Percentiles rank a stretch among this genome's conserved stretches.
Evolutionary conservation across 2,797 vertebrate species (phyloP).

Genomic region (Xenopus petersii): DNA sequence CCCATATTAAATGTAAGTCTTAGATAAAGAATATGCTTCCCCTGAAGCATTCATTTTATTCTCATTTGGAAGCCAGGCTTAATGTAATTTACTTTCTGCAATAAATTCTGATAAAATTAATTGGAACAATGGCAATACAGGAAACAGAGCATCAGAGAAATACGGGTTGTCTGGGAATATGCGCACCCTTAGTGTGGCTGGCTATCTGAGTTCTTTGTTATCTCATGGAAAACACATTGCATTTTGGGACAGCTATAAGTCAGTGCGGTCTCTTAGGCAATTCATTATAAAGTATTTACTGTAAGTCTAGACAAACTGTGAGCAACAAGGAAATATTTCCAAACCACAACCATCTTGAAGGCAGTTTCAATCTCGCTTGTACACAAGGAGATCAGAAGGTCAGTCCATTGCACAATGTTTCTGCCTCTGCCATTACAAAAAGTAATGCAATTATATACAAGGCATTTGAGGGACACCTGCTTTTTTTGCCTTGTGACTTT

Average conservation of each 20-base stretch:
- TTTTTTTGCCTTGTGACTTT: slow-evolving; percentile 10
- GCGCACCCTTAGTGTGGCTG: neutral
- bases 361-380: slow-evolving; percentile 26
- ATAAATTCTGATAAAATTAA: slow-evolving; percentile 45
- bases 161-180: slow-evolving; percentile 40
- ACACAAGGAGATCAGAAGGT: slow-evolving; percentile 33
- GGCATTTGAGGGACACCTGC: slow-evolving; percentile 28
- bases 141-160: slow-evolving; percentile 31
- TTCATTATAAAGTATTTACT: slow-evolving; percentile 46
- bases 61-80: slow-evolving; percentile 19
- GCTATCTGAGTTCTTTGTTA: slow-evolving; percentile 37
- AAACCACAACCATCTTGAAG: slow-evolving; percentile 40
- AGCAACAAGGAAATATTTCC: slow-evolving; percentile 43
- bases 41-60: slow-evolving; percentile 23
- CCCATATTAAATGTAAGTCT: too few species aligned
- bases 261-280: slow-evolving; percentile 37
- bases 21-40: neutral
- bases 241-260: slow-evolving; percentile 31
- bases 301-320: slow-evolving; percentile 47
- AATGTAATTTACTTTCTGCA: slow-evolving; percentile 37
- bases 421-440: slow-evolving; percentile 3
- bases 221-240: slow-evolving; percentile 45
- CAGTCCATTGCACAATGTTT: slow-evolving; percentile 27
- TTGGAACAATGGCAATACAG: slow-evolving; percentile 48
- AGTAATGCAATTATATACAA: slow-evolving; percentile 7